Evolutionary conservation across 2,113 vertebrate genomes (phyloP), one percentile per base, ranked within the genome.

Genomic region (Dermatemys mawii): DNA sequence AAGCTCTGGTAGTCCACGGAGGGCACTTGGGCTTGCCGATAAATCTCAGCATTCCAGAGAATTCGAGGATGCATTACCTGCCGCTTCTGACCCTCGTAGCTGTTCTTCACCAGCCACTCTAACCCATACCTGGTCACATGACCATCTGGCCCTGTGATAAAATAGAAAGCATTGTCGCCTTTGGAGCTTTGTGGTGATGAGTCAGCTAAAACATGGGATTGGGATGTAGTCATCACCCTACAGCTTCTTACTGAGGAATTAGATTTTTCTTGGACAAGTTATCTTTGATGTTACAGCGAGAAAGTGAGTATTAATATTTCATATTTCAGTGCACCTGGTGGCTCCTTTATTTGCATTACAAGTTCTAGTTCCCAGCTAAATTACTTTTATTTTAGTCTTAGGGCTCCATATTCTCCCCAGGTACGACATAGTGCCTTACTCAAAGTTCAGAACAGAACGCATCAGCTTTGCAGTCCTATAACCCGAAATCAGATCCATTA

Each of bases 11-110:
- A 99, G 92, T 98, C 98, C 1, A 98, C 91, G 0, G 98, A 96
- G 0, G 98, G 97, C 6, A 99, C 92, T 83, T 98, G 97, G 75
- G 99, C 98, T 1, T 98, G 96, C 41, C 29, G 97, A 95, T 99
- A 99, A 95, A 98, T 97, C 35, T 98, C 98, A 5, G 98, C 97
- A 6, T 99, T 99, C 99, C 99, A 99, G 29, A 99, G 98, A 57
- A 98, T 89, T 7, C 98, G 98, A 0, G 98, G 99, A 81, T 99
- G 99, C 55, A 99, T 96, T 1, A 96, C 81, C 49, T 95, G 97
- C 86, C 96, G 97, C 95, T 98, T 98, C 97, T 98, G 98, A 27
- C 97, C 97, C 97, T 99, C 99, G 11, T 98, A 99, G 98, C 98
- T 99, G 98, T 99, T 99, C 96, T 98, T 97, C 5, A 97, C 91